Conservation (phyloP, 2,113 vertebrate genomes). For the Archocentrus centrarchus region DNA sequence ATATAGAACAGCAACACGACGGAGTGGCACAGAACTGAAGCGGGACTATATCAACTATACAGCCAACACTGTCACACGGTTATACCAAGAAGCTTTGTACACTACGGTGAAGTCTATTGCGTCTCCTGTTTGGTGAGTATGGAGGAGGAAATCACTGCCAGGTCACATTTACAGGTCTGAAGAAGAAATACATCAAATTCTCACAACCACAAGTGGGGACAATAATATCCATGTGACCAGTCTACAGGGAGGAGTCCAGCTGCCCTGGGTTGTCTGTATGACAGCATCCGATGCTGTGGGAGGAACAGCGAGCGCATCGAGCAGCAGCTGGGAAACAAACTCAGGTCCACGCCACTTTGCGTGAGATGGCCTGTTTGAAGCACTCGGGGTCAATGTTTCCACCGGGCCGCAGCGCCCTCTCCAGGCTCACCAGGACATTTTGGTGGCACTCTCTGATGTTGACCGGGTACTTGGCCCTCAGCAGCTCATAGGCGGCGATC, state of each 20-base stretch:
- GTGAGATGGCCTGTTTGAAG: conserved; percentile 84
- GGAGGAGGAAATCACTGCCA: conserved; percentile 2
- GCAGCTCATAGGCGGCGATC: conserved; percentile 82
- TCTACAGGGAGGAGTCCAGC: conserved; percentile 15
- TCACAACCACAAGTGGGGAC: conserved; percentile 30
- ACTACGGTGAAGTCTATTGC: conserved; percentile 28
- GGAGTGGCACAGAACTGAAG: conserved; percentile 57
- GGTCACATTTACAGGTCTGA: conserved; percentile 59
- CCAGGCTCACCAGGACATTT: conserved; percentile 83
- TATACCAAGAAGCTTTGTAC: conserved; percentile 57
- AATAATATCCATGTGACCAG: conserved; percentile 39
- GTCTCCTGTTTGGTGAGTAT: conserved; percentile 17
- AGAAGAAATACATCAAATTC: conserved; percentile 54
- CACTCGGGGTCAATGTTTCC: conserved; percentile 70
- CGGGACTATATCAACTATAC: conserved; percentile 49
- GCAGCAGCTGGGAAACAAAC: conserved; percentile 4
- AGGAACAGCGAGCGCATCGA: background rate
- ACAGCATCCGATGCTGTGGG: background rate
- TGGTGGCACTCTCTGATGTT: conserved; percentile 84
- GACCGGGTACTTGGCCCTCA: conserved; percentile 78
- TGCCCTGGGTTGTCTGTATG: conserved; percentile 31
- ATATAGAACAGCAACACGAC: conserved; percentile 51
- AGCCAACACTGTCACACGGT: conserved; percentile 42
- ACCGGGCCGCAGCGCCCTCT: conserved; percentile 79
- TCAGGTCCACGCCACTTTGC: conserved; percentile 85